Percentiles rank a stretch among this genome's conserved stretches.
These are phyloP conservation scores for Amphibalanus amphitrite DNA, from an alignment of 1,140 invertebrate genomes.

Conservation along the genomic window DNA sequence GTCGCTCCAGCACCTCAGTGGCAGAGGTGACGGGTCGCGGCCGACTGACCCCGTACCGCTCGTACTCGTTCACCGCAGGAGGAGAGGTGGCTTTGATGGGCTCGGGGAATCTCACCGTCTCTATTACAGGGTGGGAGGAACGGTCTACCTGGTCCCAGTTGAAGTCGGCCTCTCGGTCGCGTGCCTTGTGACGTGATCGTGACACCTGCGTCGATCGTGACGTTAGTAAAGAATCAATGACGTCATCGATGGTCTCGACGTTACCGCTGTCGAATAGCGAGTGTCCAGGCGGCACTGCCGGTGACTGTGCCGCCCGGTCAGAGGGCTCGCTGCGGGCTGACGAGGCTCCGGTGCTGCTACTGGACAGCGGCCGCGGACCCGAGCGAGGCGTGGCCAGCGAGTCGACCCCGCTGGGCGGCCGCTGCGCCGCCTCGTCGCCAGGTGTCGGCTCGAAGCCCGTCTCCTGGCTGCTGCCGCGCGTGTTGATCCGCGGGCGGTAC, in stretches of 20 bases:
- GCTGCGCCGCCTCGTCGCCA: neutral
- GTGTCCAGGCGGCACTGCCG: too few species aligned
- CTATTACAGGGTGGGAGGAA: neutral
- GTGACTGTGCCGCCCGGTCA: neutral
- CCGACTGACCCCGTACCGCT: neutral
- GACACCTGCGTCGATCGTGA: neutral
- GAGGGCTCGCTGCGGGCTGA: neutral
- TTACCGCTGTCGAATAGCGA: neutral
- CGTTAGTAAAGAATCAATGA: neutral
- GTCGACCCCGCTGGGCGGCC: neutral
- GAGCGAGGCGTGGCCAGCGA: slow-evolving; percentile 13
- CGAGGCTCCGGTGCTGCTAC: neutral
- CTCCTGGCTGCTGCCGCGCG: neutral
- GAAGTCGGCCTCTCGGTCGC: neutral
- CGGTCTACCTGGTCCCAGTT: neutral
- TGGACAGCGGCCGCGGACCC: neutral
- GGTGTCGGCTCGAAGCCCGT: neutral
- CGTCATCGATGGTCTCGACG: neutral
- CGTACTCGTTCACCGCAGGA: neutral
- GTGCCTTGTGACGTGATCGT: neutral
- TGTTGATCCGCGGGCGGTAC: neutral
- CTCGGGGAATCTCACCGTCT: neutral
- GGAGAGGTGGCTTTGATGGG: neutral
- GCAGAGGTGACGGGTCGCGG: neutral
- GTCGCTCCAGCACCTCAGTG: neutral